Evolutionary conservation across 2,888 invertebrate genomes (phyloP).

Genomic region (Drosophila limbata): DNA sequence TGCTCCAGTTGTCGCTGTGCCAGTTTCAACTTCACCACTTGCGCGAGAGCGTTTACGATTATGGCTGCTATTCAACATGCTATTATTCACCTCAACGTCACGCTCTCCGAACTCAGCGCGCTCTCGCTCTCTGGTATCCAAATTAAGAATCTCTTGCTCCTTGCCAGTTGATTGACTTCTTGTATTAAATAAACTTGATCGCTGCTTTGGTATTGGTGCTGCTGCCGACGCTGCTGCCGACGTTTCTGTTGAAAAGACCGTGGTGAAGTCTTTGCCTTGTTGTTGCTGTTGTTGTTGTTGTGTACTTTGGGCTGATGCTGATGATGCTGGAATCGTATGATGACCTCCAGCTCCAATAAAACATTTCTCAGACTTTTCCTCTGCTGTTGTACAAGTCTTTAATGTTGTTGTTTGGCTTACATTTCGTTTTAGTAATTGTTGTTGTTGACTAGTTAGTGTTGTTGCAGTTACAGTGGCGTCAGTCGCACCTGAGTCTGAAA

Average conservation of each 20-base stretch:
- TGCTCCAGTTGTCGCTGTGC: slow-evolving; percentile 73
- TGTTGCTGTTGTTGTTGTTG: slow-evolving; percentile 43
- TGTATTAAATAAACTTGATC: slow-evolving; percentile 77
- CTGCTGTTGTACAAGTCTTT: slow-evolving; percentile 63
- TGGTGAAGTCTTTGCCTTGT: slow-evolving; percentile 60
- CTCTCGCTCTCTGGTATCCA: slow-evolving; percentile 58
- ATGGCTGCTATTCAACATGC: slow-evolving; percentile 43
- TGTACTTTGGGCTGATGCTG: slow-evolving; percentile 56
- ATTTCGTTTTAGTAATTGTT: slow-evolving; percentile 61
- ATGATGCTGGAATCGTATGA: slow-evolving; percentile 68
- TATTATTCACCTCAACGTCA: slow-evolving; percentile 58
- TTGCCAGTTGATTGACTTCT: slow-evolving; percentile 75
- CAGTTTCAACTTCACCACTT: slow-evolving; percentile 74
- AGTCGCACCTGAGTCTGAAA: slow-evolving; percentile 61
- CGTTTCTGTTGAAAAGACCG: slow-evolving; percentile 71
- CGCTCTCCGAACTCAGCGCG: slow-evolving; percentile 46
- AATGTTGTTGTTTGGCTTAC: slow-evolving; percentile 62
- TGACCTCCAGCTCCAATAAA: slow-evolving; percentile 83
- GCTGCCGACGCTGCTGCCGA: slow-evolving; percentile 51
- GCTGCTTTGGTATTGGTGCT: slow-evolving; percentile 80
- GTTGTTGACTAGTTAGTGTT: slow-evolving; percentile 68
- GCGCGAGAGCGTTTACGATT: slow-evolving; percentile 47
- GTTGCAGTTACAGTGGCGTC: slow-evolving; percentile 46
- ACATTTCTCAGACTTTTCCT: slow-evolving; percentile 83
- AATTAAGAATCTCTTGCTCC: slow-evolving; percentile 73